These are phyloP conservation scores for Plecturocebus donacophilus DNA, from an alignment of 2,113 vertebrate genomes.

Conservation along the genomic window DNA sequence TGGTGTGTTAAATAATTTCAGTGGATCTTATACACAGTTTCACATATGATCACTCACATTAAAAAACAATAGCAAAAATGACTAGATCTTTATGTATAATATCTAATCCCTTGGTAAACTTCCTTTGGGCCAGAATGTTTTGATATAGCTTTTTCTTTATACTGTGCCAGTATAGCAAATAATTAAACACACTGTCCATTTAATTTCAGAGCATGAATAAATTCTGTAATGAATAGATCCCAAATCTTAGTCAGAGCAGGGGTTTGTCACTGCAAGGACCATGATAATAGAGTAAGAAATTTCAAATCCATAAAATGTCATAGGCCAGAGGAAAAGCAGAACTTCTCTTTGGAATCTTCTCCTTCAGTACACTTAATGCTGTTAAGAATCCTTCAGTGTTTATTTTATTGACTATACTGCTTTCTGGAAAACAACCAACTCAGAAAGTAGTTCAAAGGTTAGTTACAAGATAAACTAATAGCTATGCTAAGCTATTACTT, in stretches of 20 bases:
- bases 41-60: neutral
- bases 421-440: constrained; percentile 67
- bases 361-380: constrained; percentile 31
- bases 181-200: neutral
- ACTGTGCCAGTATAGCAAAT: neutral
- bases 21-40: neutral
- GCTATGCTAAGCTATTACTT: constrained; percentile 69
- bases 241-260: neutral
- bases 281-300: constrained; percentile 26
- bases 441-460: constrained; percentile 72
- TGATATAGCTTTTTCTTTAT: constrained; percentile 7
- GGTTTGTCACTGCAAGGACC: neutral
- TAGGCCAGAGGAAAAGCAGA: neutral
- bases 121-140: neutral
- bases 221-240: neutral
- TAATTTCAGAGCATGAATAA: constrained; percentile 21
- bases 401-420: constrained; percentile 28
- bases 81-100: neutral
- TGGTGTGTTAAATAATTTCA: neutral
- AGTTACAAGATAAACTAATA: constrained; percentile 74
- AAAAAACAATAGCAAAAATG: neutral
- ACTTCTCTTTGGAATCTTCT: neutral
- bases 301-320: constrained; percentile 34
- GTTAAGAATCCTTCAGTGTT: constrained; percentile 64
- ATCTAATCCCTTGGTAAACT: neutral